These are phyloP conservation scores for Zoanthus sociatus DNA, from an alignment of 92 coral and sea anemone genomes.

Conservation along the genomic window DNA sequence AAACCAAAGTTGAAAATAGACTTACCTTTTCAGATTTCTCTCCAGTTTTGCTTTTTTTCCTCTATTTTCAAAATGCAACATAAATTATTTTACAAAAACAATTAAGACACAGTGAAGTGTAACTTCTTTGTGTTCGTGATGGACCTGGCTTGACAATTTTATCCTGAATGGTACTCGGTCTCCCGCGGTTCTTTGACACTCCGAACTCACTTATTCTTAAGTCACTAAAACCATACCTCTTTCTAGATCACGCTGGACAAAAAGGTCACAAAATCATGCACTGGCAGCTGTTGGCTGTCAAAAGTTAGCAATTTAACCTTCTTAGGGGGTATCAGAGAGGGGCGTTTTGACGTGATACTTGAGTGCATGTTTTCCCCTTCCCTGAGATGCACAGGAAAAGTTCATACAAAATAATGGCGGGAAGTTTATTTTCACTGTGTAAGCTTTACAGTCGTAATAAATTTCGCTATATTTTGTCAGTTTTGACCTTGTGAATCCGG, in stretches of 20 bases:
- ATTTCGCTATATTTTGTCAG: constrained; percentile 4
- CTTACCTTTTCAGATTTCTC: too few relatives aligned
- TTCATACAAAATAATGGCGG: background rate
- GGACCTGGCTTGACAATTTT: too few relatives aligned
- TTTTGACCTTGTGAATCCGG: constrained; percentile 1
- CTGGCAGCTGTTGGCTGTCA: background rate
- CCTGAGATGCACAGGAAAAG: background rate
- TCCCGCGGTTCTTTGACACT: too few relatives aligned
- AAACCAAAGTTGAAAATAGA: too few relatives aligned
- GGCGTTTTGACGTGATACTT: constrained; percentile 5
- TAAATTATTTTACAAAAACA: too few relatives aligned
- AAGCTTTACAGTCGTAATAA: constrained; percentile 15
- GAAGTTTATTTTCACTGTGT: background rate
- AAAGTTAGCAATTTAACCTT: background rate
- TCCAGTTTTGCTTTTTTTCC: too few relatives aligned
- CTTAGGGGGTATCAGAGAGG: constrained; percentile 6
- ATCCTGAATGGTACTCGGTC: too few relatives aligned
- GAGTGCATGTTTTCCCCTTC: constrained; percentile 9
- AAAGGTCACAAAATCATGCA: background rate
- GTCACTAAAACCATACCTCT: too few relatives aligned
- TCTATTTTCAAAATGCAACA: too few relatives aligned
- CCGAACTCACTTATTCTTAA: too few relatives aligned
- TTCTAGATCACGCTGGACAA: background rate
- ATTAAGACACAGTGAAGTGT: too few relatives aligned
- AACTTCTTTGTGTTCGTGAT: too few relatives aligned